phyloP scores from a whole-genome alignment of 2,113 vertebrate genomes.

The Tiliqua scincoides region DNA sequence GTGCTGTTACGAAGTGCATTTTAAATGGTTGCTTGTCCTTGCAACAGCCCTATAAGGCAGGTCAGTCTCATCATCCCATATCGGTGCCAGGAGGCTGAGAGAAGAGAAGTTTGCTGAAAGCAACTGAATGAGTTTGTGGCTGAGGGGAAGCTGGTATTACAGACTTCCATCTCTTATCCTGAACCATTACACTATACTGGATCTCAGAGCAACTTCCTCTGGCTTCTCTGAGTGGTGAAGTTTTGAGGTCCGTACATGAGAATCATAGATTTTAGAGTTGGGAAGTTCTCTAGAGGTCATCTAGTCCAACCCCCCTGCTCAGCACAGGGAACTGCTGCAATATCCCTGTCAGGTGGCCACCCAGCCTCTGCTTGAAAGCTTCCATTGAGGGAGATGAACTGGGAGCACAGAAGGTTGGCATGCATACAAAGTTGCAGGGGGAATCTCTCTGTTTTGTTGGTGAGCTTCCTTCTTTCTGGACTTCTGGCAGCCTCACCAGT shows the following conservation, averaged over 20 bases:
- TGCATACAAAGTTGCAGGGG: too few relatives aligned
- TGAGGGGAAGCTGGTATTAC: neutral
- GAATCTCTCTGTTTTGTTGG: neutral
- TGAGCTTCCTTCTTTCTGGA: constrained; percentile 7
- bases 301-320: too few relatives aligned
- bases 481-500: constrained; percentile 46
- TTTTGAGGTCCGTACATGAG: neutral
- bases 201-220: neutral
- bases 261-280: too few relatives aligned
- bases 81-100: neutral
- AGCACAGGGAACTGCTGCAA: too few relatives aligned
- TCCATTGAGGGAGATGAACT: neutral
- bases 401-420: neutral
- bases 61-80: neutral
- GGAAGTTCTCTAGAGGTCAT: too few relatives aligned
- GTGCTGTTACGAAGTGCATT: neutral
- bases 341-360: neutral
- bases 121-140: neutral
- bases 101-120: too few relatives aligned
- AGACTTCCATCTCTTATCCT: neutral
- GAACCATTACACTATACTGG: neutral
- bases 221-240: neutral
- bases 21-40: neutral
- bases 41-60: neutral
- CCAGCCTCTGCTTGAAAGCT: too few relatives aligned